Base-by-base conservation (phyloP, 2,113 vertebrate species). In the Caranx melampygus region DNA sequence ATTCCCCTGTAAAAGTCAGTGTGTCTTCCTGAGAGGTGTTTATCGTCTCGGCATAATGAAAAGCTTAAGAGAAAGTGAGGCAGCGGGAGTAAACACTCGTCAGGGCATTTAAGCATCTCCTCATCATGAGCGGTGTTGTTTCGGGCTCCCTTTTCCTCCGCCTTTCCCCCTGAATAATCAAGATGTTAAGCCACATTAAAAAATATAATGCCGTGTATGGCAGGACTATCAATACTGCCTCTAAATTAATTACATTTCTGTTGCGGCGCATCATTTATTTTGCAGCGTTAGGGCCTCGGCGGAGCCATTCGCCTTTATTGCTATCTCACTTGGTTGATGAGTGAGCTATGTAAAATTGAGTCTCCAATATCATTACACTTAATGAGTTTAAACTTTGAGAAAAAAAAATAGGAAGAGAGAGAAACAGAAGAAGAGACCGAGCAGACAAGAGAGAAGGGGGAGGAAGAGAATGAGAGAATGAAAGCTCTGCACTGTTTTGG, bases 191-290 rank as follows among this genome's bases (percentile, higher is more conserved):
- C 95, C 95, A 96, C 97, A 97, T 97, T 97, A 97, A 97, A 97
- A 94, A 97, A 98, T 97, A 97, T 94, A 97, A 96, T 96, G 95
- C 96, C 91, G 93, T 95, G 97, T 96, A 97, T 97, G 96, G 96
- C 96, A 97, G 96, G 96, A 97, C 97, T 98, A 98, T 98, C 98
- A 99, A 99, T 98, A 98, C 95, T 96, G 96, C 96, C 96, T 95
- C 96, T 97, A 98, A 99, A 99, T 99, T 98, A 99, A 99, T 99
- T 98, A 98, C 96, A 97, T 98, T 97, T 97, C 97, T 96, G 96
- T 97, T 97, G 96, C 96, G 96, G 96, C 95, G 97, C 96, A 97
- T 99, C 97, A 98, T 99, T 99, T 99, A 99, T 99, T 98, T 96
- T 94, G 95, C 95, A 95, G 96, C 93, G 95, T 95, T 96, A 96